Percentiles rank a stretch among this genome's conserved stretches.
Conservation (phyloP, 2,888 invertebrate species). For the Cantharis rustica region DNA sequence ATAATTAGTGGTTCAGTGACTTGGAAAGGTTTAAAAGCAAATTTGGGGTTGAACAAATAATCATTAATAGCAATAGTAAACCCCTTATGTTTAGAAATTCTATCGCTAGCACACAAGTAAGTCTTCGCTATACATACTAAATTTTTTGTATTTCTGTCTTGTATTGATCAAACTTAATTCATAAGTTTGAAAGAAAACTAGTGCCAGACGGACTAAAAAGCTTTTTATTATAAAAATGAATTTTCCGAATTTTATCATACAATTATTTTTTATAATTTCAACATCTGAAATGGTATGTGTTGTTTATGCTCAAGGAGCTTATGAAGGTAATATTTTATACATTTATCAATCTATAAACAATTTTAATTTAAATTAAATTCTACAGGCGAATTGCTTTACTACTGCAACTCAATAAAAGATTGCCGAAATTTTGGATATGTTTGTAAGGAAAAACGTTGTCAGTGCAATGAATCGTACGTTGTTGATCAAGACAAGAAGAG, state of each 20-base stretch:
- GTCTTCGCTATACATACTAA: neutral
- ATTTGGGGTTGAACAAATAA: neutral
- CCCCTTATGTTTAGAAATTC: conserved; percentile 4
- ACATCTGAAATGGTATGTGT: neutral
- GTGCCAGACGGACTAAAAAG: neutral
- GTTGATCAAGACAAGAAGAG: conserved; percentile 44
- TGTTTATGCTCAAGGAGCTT: neutral
- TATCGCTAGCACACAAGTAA: conserved; percentile 8
- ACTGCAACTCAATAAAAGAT: conserved; percentile 40
- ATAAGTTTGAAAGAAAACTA: conserved; percentile 4
- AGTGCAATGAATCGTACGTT: conserved; percentile 47
- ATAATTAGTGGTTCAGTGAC: neutral
- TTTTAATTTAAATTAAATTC: neutral
- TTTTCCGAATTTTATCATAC: neutral
- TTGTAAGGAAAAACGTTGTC: conserved; percentile 51
- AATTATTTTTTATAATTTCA: neutral
- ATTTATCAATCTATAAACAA: neutral
- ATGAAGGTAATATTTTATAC: neutral
- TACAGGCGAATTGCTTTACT: conserved; percentile 41
- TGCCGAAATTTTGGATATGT: conserved; percentile 51
- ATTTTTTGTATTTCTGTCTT: neutral
- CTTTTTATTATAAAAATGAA: conserved; percentile 3
- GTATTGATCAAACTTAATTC: conserved; percentile 21
- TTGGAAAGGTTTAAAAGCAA: neutral
- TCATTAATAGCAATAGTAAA: neutral